Percentiles rank a stretch among this genome's conserved stretches.
These are phyloP conservation scores for Acanthornis magna DNA, from an alignment of 2,797 vertebrate species.

Conservation along the genomic window DNA sequence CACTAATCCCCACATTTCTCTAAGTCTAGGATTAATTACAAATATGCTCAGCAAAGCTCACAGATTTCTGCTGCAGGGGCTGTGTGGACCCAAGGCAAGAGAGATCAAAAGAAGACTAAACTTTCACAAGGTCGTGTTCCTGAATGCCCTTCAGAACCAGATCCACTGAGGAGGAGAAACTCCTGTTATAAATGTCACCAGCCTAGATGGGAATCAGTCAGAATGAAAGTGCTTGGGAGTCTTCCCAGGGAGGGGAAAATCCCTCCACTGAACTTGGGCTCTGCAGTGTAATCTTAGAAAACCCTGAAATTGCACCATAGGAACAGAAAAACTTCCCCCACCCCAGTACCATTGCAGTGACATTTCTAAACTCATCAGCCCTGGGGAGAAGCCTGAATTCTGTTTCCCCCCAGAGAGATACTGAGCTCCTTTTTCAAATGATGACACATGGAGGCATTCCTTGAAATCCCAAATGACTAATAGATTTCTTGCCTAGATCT, in stretches of 20 bases:
- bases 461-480: slow-evolving; percentile 24
- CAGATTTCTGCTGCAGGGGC: not conserved
- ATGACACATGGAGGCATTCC: not conserved
- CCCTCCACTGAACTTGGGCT: not conserved
- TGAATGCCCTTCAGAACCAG: not conserved
- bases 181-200: not conserved
- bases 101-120: slow-evolving; percentile 26
- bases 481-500: not conserved
- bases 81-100: not conserved
- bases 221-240: not conserved
- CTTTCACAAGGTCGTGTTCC: not conserved
- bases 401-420: not conserved
- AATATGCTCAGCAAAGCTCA: slow-evolving; percentile 11
- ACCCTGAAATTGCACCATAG: not conserved
- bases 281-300: not conserved
- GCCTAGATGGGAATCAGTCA: not conserved
- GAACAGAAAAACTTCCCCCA: not conserved
- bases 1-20: slow-evolving; percentile 29
- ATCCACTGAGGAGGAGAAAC: not conserved
- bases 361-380: not conserved
- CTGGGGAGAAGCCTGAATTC: not conserved
- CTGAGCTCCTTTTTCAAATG: not conserved
- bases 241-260: not conserved
- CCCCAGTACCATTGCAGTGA: not conserved
- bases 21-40: slow-evolving; percentile 46